Evolutionary conservation across 2,797 vertebrate species (phyloP), one percentile per base, ranked within the genome.

Genomic region (Paedocypris micromegethes): DNA sequence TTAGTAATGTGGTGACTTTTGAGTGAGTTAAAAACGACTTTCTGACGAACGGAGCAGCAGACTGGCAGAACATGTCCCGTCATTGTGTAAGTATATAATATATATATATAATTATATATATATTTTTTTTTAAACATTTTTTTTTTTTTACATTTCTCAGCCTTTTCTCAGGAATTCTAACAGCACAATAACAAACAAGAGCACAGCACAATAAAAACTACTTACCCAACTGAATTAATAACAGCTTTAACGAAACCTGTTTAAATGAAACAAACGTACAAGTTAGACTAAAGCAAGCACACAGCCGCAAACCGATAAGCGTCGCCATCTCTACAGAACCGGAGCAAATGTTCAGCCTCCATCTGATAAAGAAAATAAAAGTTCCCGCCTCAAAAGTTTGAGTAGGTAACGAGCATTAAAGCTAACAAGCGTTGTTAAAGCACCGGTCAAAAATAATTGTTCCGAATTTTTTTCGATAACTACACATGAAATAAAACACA

Each of bases 321-420:
- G 23, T 23, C 23, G 23, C 23, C 23, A 23, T 23, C 48, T 7
- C 9, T 62, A 8, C 37, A 43, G 45, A 41, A 45, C 23, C 50
- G 3, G 0, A 6, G 9, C 9, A 8, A 42, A 1, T 38, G 37
- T 7, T 54, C 4, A 7, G 43, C 23, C 46, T 64, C 68, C n/a
- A 76, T 84, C 84, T 59, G 40, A 74, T 55, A 76, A 58, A 78
- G 81, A 88, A 89, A 88, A 90, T 90, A 89, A 90, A 88, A 90
- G 88, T 87, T 89, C 84, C 77, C 83, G 81, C 83, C 79, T 52
- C 42, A 72, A 69, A 76, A 77, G 72, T 73, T 75, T 51, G 9
- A 56, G 68, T 39, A 43, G 59, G 51, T 66, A 60, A 67, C 72
- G 47, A 66, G 58, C 58, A 54, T 58, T 59, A 44, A 5, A 6